phyloP scores from a whole-genome alignment of 2,888 invertebrate genomes.

The Strigamia transsilvanica region DNA sequence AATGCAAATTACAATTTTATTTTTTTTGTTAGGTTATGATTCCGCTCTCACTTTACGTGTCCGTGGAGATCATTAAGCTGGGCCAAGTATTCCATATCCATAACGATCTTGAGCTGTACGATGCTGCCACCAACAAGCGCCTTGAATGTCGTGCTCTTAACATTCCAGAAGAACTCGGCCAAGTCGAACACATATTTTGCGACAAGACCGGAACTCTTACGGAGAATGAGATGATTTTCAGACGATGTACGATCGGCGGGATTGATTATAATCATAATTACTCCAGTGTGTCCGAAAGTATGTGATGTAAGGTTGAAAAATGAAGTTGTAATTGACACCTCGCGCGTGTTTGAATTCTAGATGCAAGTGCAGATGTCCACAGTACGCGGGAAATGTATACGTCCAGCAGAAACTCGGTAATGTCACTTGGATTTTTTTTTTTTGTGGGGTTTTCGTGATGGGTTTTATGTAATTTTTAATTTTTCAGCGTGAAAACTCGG shows the following conservation, averaged over 20 bases:
- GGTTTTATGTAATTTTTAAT: slow-evolving; percentile 10
- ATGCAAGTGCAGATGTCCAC: slow-evolving; percentile 48
- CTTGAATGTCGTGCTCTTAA: slow-evolving; percentile 93
- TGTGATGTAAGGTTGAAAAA: not conserved
- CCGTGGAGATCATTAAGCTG: slow-evolving; percentile 94
- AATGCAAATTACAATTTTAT: not conserved
- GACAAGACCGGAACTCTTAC: slow-evolving; percentile 98
- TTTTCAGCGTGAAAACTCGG: slow-evolving; percentile 46
- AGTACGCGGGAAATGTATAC: slow-evolving; percentile 26
- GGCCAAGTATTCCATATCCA: slow-evolving; percentile 95
- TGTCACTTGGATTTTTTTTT: too few relatives aligned
- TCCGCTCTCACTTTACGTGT: slow-evolving; percentile 94
- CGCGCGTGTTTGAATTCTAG: not conserved
- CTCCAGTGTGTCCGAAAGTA: slow-evolving; percentile 62
- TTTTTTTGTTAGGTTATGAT: slow-evolving; percentile 80
- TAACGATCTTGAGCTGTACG: slow-evolving; percentile 86
- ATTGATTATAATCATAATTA: slow-evolving; percentile 87
- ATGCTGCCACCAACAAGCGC: slow-evolving; percentile 80
- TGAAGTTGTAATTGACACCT: too few relatives aligned
- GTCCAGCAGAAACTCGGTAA: slow-evolving; percentile 19
- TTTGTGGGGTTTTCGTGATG: too few relatives aligned
- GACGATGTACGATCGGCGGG: slow-evolving; percentile 87
- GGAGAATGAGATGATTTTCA: slow-evolving; percentile 96
- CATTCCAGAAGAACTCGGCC: slow-evolving; percentile 96
- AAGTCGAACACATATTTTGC: slow-evolving; percentile 92